phyloP scores from a whole-genome alignment of 2,797 vertebrate genomes.

The Helarctos malayanus region DNA sequence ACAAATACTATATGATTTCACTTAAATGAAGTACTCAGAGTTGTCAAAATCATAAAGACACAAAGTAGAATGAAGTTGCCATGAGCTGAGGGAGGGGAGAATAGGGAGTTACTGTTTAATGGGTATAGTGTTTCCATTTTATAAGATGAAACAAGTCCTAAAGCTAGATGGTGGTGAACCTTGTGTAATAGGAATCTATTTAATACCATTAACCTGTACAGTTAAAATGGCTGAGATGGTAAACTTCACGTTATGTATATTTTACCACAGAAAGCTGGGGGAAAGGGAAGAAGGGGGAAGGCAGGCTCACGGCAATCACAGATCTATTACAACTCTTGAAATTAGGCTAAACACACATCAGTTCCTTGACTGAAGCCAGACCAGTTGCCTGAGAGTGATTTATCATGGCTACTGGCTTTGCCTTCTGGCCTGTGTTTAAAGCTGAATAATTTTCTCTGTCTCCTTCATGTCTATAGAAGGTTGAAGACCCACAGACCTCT shows the following conservation, averaged over 20 bases:
- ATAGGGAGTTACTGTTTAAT: not conserved
- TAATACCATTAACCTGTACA: not conserved
- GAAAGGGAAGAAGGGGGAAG: not conserved
- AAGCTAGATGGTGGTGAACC: not conserved
- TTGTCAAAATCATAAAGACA: not conserved
- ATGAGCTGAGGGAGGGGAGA: not conserved
- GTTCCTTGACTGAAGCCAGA: conserved; percentile 35
- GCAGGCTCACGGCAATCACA: not conserved
- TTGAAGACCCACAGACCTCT: not conserved
- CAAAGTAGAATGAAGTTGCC: not conserved
- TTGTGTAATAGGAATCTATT: not conserved
- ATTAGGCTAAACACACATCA: not conserved
- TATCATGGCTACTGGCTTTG: not conserved
- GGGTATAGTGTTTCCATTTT: not conserved
- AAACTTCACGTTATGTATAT: not conserved
- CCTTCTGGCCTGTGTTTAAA: not conserved
- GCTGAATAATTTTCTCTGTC: not conserved
- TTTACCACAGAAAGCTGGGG: not conserved
- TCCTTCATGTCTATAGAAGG: not conserved
- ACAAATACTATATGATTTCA: not conserved
- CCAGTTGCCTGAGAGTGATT: not conserved
- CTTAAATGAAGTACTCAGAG: not conserved
- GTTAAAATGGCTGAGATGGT: not conserved
- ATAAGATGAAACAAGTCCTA: not conserved
- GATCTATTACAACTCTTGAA: not conserved